These are phyloP conservation scores for Mastigias papua DNA, from an alignment of 30 jellyfish, hydroid and myxozoan species.

Conservation along the genomic window DNA sequence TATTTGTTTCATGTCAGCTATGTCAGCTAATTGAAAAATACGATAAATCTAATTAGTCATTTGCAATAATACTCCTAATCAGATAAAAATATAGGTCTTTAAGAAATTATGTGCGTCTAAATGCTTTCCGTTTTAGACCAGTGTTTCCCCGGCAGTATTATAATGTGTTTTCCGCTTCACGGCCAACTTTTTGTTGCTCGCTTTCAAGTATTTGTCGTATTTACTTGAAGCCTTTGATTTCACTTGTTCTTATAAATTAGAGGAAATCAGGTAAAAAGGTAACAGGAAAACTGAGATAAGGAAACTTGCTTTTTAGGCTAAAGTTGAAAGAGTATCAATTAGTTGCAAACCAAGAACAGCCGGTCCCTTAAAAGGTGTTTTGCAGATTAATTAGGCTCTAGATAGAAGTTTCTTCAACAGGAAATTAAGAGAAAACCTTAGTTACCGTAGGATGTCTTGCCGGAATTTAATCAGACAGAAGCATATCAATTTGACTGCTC, in stretches of 20 bases:
- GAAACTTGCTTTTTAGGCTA: neutral
- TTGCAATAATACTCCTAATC: neutral
- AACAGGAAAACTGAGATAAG: constrained; percentile 16
- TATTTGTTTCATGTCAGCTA: too few relatives aligned
- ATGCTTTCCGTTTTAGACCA: neutral
- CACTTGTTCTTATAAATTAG: neutral
- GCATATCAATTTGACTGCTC: too few relatives aligned
- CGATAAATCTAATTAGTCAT: neutral
- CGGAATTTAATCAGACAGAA: constrained; percentile 2
- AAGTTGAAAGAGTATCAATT: neutral
- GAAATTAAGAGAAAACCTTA: constrained; percentile 26
- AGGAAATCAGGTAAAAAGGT: constrained; percentile 1
- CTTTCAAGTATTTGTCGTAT: neutral
- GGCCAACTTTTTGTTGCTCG: neutral
- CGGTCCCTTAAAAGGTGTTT: neutral
- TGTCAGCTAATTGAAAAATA: neutral
- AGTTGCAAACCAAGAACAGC: neutral
- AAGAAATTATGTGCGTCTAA: neutral
- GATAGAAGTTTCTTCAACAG: neutral
- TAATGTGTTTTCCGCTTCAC: neutral
- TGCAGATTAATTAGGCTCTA: neutral
- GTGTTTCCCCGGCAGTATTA: neutral
- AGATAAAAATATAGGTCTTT: neutral
- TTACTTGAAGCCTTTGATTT: neutral
- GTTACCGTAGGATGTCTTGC: neutral